Evolutionary conservation across 2,797 vertebrate genomes (phyloP), one percentile per base, ranked within the genome.

Genomic region (Karalla daura): DNA sequence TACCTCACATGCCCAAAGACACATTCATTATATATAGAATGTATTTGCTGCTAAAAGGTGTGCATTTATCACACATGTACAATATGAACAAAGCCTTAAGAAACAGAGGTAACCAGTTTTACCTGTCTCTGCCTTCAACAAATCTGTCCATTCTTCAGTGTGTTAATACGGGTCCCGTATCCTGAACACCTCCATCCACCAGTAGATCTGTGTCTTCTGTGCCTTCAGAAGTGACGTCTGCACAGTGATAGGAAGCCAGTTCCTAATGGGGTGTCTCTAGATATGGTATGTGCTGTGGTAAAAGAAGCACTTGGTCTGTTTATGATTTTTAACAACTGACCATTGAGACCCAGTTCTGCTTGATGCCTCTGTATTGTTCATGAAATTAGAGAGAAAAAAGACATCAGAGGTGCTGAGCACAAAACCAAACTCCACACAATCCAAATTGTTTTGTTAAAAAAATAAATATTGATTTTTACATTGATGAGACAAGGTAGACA

Each of bases 81-180:
- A 63, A 52, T 63, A 54, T 33, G 46, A 69, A 33, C 32, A 32
- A 45, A 39, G 44, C 50, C 39, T 63, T 32, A 70, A 69, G 53
- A 30, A 30, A 30, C n/a, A n/a, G 11, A 46, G 65, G 73, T 72
- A 55, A 70, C 23, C 43, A 36, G 62, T 10, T 30, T 30, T 10
- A 30, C 7, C 28, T 10, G n/a, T n/a, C 10, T 30, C 28, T 12
- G 50, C 30, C 25, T 64, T 46, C 13, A 44, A 84, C 56, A 69
- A 70, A 88, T 71, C 30, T 14, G 44, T n/a, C 25, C 2, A 40
- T 64, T 78, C 47, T 71, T 28, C 23, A 3, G 14, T 25, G 18
- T 43, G 68, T 68, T 67, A 80, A 86, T 91, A 80, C 76, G 66
- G 91, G 89, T 12, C 90, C 88, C 87, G 61, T 85, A 92, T 90